Base-by-base conservation (phyloP, 2,797 vertebrate species). In the Dryobates pubescens region DNA sequence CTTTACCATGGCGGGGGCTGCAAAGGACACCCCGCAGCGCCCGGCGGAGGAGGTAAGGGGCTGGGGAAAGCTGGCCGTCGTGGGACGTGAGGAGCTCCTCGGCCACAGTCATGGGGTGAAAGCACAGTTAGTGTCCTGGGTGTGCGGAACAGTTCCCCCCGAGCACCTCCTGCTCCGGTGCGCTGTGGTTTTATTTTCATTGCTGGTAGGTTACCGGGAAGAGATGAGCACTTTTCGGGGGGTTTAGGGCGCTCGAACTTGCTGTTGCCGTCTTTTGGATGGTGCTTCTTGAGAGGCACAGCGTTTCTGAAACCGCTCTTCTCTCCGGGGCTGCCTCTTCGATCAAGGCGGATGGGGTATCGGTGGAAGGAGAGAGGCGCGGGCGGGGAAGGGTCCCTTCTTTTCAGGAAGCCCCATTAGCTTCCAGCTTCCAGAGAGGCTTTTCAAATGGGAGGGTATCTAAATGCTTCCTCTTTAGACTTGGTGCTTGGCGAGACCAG, bases 1-100 rank as follows among this genome's bases (percentile, higher is more conserved):
- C 49, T 30, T 16, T 23, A 17, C 58, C 23, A 96, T 95, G 96
- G 92, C 87, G 6, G 54, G 71, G 61, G 77, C 82, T 30, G 87
- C 32, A 10, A 41, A 30, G 86, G 71, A 78, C 63, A 3, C 3
- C 65, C 54, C 73, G 76, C 34, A 22, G 70, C 86, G 5, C 9
- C 27, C 51, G 38, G n/a, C 69, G 72, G 29, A 93, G 47, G 24
- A 69, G 91, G 91, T 89, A 54, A 92, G 71, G 47, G 45, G 23
- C 34, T 54, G 34, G 9, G 17, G 27, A 27, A 14, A 4, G 12
- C 38, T 18, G 16, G 30, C 18, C 7, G 29, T 19, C 9, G 5
- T 6, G 30, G 61, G 16, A 5, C 24, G 7, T 4, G 38, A 12
- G 70, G 53, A 62, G 30, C 53, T 32, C 26, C 51, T 56, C 14